Percentiles rank a stretch among this genome's conserved stretches.
Conservation (phyloP, 2,888 invertebrate genomes). For the Zygothrica quintamaculata region DNA sequence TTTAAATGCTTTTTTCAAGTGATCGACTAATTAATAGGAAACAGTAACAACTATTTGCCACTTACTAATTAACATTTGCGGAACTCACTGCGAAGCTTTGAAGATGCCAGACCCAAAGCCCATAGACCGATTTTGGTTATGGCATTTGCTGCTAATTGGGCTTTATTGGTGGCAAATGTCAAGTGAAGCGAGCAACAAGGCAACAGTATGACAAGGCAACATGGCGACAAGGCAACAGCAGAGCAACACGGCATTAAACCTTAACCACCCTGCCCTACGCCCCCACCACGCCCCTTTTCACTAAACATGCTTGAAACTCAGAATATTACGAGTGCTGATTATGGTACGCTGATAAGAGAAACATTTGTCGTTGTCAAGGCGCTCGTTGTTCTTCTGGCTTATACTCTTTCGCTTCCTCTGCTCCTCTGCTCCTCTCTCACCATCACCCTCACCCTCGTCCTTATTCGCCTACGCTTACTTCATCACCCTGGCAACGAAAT, state of each 20-base stretch:
- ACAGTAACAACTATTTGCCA: constrained; percentile 71
- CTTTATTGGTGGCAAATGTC: constrained; percentile 74
- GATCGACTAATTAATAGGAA: constrained; percentile 51
- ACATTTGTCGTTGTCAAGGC: constrained; percentile 57
- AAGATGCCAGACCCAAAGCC: constrained; percentile 24
- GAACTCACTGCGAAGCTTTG: constrained; percentile 47
- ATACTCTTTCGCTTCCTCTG: not conserved
- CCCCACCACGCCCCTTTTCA: not conserved
- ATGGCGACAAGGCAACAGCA: too few relatives aligned
- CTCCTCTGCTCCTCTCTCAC: constrained; percentile 36
- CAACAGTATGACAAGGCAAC: too few relatives aligned
- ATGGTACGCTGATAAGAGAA: constrained; percentile 56
- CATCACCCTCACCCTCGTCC: constrained; percentile 24
- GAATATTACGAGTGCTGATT: constrained; percentile 30
- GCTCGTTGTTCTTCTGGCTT: not conserved
- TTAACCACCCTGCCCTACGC: not conserved
- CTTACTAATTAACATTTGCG: constrained; percentile 74
- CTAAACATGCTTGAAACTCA: not conserved
- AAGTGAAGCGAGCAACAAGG: constrained; percentile 57
- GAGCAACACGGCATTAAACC: too few relatives aligned
- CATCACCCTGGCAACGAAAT: constrained; percentile 9
- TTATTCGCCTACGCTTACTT: not conserved
- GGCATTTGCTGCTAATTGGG: constrained; percentile 60
- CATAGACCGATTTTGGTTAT: constrained; percentile 1
- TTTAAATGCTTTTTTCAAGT: constrained; percentile 22